Conservation (phyloP, 1,140 invertebrate species). For the Ceratosolen fusciceps region DNA sequence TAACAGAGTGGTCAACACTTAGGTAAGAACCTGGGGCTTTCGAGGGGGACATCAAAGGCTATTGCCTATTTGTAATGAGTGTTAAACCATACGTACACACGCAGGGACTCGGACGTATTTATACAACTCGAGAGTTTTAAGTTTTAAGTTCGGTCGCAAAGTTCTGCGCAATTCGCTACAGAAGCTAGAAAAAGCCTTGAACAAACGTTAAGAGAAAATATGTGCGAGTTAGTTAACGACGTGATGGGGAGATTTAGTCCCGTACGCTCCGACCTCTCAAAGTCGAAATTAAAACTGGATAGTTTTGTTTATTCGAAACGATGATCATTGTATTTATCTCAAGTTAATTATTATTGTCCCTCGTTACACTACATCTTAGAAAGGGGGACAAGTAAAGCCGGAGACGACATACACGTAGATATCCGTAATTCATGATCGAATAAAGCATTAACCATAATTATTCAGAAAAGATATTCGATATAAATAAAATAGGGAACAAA, state of each 20-base stretch:
- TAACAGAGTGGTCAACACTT: not conserved
- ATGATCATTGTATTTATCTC: not conserved
- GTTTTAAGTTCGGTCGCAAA: conserved; percentile 60
- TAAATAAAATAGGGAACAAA: not conserved
- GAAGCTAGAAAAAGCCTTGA: conserved; percentile 26
- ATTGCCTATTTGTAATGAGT: not conserved
- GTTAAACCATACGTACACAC: not conserved
- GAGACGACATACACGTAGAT: no score
- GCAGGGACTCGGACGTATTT: not conserved
- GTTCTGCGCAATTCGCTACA: conserved; percentile 26
- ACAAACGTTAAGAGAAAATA: conserved; percentile 9
- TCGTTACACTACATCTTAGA: no score
- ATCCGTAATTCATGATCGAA: no score
- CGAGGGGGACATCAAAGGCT: not conserved
- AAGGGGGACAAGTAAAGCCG: no score
- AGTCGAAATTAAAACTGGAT: conserved; percentile 25
- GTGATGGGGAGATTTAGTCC: not conserved
- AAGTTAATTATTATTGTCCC: not conserved
- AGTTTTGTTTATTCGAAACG: not conserved
- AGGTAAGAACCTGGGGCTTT: not conserved
- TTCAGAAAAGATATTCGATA: no score
- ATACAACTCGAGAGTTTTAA: conserved; percentile 43
- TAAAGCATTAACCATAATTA: no score
- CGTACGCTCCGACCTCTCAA: not conserved
- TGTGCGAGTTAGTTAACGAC: conserved; percentile 1